Evolutionary conservation across 2,113 vertebrate genomes (phyloP).

Genomic region (Cromileptes altivelis): DNA sequence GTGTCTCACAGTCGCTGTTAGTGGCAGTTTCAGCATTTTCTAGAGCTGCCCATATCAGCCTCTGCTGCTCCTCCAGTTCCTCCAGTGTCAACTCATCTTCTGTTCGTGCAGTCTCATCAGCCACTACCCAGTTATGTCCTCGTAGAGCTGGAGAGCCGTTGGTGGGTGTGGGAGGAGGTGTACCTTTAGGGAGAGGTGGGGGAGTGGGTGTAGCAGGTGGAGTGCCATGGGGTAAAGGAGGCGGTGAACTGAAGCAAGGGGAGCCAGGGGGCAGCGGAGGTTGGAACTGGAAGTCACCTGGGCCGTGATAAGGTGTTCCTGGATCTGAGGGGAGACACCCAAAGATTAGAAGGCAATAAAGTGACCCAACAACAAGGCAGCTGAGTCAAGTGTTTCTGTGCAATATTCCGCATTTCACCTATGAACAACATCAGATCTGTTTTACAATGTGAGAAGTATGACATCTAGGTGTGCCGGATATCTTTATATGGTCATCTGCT

Average conservation of each 20-base stretch:
- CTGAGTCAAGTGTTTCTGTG: not conserved
- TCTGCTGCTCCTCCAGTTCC: conserved; percentile 96
- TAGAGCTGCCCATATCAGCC: conserved; percentile 93
- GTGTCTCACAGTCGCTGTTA: conserved; percentile 91
- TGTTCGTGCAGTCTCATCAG: conserved; percentile 81
- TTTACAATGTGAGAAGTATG: not conserved
- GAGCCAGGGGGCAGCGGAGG: conserved; percentile 89
- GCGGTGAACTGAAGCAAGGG: conserved; percentile 85
- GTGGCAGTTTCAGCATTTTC: conserved; percentile 89
- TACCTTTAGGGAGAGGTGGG: conserved; percentile 89
- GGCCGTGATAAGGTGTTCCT: conserved; percentile 65
- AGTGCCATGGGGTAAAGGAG: conserved; percentile 89
- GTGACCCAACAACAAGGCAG: not conserved
- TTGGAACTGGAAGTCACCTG: conserved; percentile 88
- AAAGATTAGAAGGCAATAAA: not conserved
- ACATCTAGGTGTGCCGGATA: no score
- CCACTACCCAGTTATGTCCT: conserved; percentile 43
- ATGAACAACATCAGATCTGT: not conserved
- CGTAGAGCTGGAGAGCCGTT: conserved; percentile 76
- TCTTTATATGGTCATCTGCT: no score
- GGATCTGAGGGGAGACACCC: conserved; percentile 54
- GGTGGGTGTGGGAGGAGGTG: conserved; percentile 83
- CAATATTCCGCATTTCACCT: conserved; percentile 13
- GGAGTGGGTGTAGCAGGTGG: conserved; percentile 88
- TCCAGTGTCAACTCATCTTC: conserved; percentile 94